These are phyloP conservation scores for Sphaerodactylus townsendi DNA, from an alignment of 2,113 vertebrate genomes.

Conservation along the genomic window DNA sequence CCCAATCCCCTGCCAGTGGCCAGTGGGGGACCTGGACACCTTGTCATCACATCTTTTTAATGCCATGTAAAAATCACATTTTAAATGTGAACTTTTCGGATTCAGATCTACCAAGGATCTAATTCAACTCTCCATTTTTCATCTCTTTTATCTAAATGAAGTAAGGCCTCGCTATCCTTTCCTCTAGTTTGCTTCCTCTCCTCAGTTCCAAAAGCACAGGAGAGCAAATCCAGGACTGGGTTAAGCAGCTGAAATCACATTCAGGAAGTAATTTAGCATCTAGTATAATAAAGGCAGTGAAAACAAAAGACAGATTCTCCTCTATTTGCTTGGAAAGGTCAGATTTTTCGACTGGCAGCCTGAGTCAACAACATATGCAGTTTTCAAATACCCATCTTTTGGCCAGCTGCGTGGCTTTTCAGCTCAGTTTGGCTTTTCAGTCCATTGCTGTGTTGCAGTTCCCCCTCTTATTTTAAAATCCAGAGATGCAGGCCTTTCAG, in stretches of 20 bases:
- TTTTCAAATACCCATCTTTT: constrained; percentile 40
- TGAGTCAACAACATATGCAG: constrained; percentile 28
- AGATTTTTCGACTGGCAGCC: constrained; percentile 28
- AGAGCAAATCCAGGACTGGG: not conserved
- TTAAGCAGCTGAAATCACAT: not conserved
- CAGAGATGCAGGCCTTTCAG: constrained; percentile 14
- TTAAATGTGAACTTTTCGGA: too few relatives aligned
- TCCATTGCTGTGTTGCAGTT: constrained; percentile 33
- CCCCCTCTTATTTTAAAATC: constrained; percentile 35
- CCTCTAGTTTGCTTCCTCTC: not conserved
- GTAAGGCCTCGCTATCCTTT: too few relatives aligned
- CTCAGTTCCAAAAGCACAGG: not conserved
- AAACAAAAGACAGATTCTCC: constrained; percentile 3
- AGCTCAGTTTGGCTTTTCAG: constrained; percentile 56
- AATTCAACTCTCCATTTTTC: too few relatives aligned
- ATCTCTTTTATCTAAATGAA: too few relatives aligned
- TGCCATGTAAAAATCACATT: too few relatives aligned
- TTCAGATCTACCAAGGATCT: too few relatives aligned
- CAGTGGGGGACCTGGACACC: too few relatives aligned
- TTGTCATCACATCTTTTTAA: too few relatives aligned
- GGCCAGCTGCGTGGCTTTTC: constrained; percentile 61
- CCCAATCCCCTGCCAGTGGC: too few relatives aligned
- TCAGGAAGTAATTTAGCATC: not conserved
- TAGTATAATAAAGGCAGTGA: not conserved
- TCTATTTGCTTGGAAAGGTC: constrained; percentile 19